phyloP scores from a whole-genome alignment of 92 coral and sea anemone species.

The Nematostella vectensis region DNA sequence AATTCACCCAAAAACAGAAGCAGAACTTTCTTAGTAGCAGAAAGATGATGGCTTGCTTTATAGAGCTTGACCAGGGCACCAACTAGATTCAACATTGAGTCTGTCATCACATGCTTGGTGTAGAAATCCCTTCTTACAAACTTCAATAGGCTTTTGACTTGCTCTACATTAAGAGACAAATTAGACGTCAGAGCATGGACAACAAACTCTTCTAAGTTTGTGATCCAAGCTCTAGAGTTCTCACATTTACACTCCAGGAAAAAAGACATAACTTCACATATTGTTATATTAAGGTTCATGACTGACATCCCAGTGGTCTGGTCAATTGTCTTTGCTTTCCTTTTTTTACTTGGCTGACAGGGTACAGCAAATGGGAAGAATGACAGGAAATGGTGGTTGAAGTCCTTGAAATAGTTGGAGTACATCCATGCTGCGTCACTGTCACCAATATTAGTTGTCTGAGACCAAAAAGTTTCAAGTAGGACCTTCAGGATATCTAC shows the following conservation, averaged over 20 bases:
- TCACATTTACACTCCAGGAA: slow-evolving; percentile 10
- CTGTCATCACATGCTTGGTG: too few relatives aligned
- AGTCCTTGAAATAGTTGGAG: slow-evolving; percentile 37
- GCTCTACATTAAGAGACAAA: slow-evolving; percentile 36
- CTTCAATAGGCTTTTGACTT: slow-evolving; percentile 31
- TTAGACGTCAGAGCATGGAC: slow-evolving; percentile 26
- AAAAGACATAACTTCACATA: slow-evolving; percentile 64
- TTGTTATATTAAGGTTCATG: slow-evolving; percentile 30
- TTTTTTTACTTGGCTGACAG: slow-evolving; percentile 24
- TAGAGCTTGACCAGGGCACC: slow-evolving; percentile 40
- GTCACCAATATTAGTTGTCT: slow-evolving; percentile 3
- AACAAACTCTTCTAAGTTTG: slow-evolving; percentile 45
- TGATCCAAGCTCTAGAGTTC: slow-evolving; percentile 14
- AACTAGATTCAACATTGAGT: slow-evolving; percentile 24
- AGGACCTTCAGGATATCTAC: slow-evolving; percentile 56
- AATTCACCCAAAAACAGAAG: slow-evolving; percentile 46
- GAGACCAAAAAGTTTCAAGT: slow-evolving; percentile 25
- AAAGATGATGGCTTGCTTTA: slow-evolving; percentile 56
- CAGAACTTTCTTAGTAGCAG: slow-evolving; percentile 49
- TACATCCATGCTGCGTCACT: slow-evolving; percentile 11
- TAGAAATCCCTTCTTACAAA: slow-evolving; percentile 39
- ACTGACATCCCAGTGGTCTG: slow-evolving; percentile 8
- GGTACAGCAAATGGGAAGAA: slow-evolving; percentile 63
- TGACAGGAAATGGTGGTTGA: slow-evolving; percentile 56
- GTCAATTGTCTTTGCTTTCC: slow-evolving; percentile 29